Evolutionary conservation across 1,140 invertebrate species (phyloP).

Genomic region (Trypoxylus dichotomus): DNA sequence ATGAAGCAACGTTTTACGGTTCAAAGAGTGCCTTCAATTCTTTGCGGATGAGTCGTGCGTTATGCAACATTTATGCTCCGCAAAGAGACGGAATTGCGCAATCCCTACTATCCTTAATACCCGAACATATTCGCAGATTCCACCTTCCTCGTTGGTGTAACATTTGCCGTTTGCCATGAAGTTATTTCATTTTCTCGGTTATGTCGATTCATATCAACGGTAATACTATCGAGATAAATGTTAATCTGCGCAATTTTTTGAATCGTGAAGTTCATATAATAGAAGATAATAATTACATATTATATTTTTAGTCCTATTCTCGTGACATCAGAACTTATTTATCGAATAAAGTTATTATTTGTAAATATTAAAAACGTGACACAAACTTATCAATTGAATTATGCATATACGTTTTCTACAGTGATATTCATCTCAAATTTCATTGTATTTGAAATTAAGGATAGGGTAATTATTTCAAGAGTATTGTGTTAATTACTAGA

Average conservation of each 20-base stretch:
- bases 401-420: too few relatives aligned
- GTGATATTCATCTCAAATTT: too few relatives aligned
- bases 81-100: background rate
- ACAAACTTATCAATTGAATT: background rate
- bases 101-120: background rate
- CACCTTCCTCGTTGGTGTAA: background rate
- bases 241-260: background rate
- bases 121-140: background rate
- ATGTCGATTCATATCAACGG: background rate
- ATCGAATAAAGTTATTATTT: background rate
- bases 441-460: too few relatives aligned
- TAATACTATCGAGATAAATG: background rate
- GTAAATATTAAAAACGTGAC: background rate
- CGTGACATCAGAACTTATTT: background rate
- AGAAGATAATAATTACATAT: background rate
- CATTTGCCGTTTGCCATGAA: background rate
- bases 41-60: background rate
- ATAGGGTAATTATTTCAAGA: too few relatives aligned
- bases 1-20: slow-evolving; percentile 7
- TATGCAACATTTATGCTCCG: slow-evolving; percentile 5
- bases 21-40: slow-evolving; percentile 18
- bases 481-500: too few relatives aligned
- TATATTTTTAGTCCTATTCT: background rate
- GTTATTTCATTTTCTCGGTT: background rate
- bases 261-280: background rate